Percentiles rank a stretch among this genome's conserved stretches.
These are phyloP conservation scores for Philereme vetulata DNA, from an alignment of 2,888 invertebrate species.

Conservation along the genomic window DNA sequence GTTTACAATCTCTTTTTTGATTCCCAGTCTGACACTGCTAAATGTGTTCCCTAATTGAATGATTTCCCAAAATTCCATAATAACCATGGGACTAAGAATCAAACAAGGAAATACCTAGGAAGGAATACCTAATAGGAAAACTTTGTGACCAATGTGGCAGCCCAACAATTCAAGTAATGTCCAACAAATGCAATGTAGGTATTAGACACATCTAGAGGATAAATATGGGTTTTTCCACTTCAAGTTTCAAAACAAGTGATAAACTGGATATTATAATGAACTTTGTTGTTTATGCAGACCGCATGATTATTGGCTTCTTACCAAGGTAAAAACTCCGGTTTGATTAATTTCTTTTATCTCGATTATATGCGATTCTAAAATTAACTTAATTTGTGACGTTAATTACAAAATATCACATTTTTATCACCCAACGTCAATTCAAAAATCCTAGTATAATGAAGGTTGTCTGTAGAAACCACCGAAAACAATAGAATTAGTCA, in stretches of 20 bases:
- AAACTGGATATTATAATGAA: conserved; percentile 10
- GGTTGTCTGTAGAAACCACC: conserved; percentile 71
- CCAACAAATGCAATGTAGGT: conserved; percentile 10
- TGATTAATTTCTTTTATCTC: too few relatives aligned
- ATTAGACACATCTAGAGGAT: conserved; percentile 10
- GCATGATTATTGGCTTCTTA: background rate
- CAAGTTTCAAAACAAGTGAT: conserved; percentile 23
- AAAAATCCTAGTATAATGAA: conserved; percentile 53
- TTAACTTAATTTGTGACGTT: conserved; percentile 14
- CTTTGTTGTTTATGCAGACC: conserved; percentile 7
- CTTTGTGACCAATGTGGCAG: conserved; percentile 9
- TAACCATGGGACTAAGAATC: background rate
- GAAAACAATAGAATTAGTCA: conserved; percentile 73
- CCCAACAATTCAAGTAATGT: conserved; percentile 12
- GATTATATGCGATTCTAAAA: conserved; percentile 2
- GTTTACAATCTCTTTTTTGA: too few relatives aligned
- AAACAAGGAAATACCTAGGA: background rate
- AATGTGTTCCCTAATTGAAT: too few relatives aligned
- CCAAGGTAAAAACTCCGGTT: too few relatives aligned
- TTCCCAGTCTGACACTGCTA: too few relatives aligned
- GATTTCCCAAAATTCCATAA: background rate
- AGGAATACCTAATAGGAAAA: conserved; percentile 2
- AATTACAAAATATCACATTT: conserved; percentile 11
- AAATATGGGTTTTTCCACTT: conserved; percentile 20
- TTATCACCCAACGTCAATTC: conserved; percentile 8